Evolutionary conservation across 2,888 invertebrate species (phyloP).

Genomic region (Sesamia inferens): DNA sequence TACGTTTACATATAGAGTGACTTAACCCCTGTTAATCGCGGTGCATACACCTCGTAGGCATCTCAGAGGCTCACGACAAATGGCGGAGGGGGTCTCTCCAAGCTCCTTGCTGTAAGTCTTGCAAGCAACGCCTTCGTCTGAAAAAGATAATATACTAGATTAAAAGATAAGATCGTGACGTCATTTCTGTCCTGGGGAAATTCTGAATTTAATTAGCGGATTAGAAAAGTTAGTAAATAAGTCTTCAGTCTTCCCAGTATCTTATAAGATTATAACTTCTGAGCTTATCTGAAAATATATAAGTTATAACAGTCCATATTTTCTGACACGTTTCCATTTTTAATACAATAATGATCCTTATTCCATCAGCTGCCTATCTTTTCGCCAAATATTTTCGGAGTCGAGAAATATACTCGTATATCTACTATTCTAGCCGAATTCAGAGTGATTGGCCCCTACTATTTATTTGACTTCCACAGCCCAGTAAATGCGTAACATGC

Average conservation of each 20-base stretch:
- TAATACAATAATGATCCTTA: not conserved
- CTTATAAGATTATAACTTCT: constrained; percentile 29
- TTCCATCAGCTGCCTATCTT: not conserved
- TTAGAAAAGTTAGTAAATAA: constrained; percentile 25
- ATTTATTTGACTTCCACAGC: not conserved
- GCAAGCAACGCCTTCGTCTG: constrained; percentile 80
- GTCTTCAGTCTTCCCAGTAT: constrained; percentile 8
- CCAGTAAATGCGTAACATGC: not conserved
- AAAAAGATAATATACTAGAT: constrained; percentile 2
- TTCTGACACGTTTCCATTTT: not conserved
- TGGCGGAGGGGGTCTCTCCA: constrained; percentile 83
- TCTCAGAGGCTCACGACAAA: constrained; percentile 80
- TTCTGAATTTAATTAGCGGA: constrained; percentile 19
- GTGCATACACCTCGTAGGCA: constrained; percentile 80
- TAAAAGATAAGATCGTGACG: constrained; percentile 3
- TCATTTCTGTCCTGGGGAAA: not conserved
- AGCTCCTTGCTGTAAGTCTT: constrained; percentile 85
- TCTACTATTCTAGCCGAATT: not conserved
- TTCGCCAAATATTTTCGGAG: not conserved
- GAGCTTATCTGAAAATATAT: constrained; percentile 17
- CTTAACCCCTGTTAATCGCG: constrained; percentile 72
- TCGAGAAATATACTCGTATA: not conserved
- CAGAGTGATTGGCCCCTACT: not conserved
- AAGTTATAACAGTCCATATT: constrained; percentile 13
- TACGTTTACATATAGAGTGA: constrained; percentile 2